Evolutionary conservation across 2,797 vertebrate species (phyloP).

Genomic region (Netta rufina): DNA sequence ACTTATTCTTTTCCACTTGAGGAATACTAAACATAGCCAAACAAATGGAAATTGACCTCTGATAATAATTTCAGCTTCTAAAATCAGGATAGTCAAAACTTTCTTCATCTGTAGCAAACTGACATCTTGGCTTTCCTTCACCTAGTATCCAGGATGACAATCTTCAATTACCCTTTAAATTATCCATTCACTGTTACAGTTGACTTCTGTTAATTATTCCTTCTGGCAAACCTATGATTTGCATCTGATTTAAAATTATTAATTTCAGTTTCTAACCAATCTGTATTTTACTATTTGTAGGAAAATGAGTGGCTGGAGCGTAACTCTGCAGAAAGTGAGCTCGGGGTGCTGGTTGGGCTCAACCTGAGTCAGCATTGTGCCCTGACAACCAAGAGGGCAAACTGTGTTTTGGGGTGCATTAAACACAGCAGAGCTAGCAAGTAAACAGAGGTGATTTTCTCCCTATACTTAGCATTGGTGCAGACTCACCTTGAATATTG

Average conservation of each 20-base stretch:
- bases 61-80: background rate
- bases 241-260: slow-evolving; percentile 12
- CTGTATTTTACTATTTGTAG: background rate
- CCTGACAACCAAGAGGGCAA: background rate
- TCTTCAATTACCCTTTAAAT: background rate
- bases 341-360: background rate
- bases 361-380: background rate
- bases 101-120: background rate
- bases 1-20: background rate
- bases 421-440: background rate
- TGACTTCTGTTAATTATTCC: background rate
- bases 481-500: background rate
- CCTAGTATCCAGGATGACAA: background rate
- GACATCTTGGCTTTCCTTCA: background rate
- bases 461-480: background rate
- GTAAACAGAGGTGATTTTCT: background rate
- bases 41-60: background rate
- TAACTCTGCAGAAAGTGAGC: background rate
- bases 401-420: background rate
- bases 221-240: background rate
- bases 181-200: background rate
- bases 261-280: background rate
- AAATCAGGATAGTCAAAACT: background rate
- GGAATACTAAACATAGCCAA: background rate
- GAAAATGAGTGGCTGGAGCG: background rate